Evolutionary conservation across 2,888 invertebrate species (phyloP).

Genomic region (Lasioglossum calceatum): DNA sequence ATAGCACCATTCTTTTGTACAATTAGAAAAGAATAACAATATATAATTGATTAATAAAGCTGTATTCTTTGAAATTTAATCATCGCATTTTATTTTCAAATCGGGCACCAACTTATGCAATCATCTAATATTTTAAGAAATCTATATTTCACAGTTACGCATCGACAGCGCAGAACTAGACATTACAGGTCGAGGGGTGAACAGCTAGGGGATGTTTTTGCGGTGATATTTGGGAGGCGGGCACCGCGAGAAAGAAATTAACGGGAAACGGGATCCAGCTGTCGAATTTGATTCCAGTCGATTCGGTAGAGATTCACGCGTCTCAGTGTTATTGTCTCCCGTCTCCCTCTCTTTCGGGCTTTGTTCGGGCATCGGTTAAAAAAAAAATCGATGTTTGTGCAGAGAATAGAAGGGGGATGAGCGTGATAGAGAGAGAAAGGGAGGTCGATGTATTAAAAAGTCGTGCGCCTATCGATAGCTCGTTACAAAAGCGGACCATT

Average conservation of each 20-base stretch:
- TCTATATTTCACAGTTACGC: too few relatives aligned
- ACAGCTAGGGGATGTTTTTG: background rate
- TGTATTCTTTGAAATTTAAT: too few relatives aligned
- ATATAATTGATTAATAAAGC: too few relatives aligned
- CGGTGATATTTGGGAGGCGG: background rate
- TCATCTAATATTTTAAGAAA: too few relatives aligned
- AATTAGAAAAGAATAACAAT: too few relatives aligned
- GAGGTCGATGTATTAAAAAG: slow-evolving; percentile 65
- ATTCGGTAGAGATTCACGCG: slow-evolving; percentile 53
- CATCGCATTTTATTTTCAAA: too few relatives aligned
- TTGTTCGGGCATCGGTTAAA: slow-evolving; percentile 43
- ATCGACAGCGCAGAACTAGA: background rate
- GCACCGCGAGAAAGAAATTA: slow-evolving; percentile 26
- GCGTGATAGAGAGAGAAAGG: slow-evolving; percentile 22
- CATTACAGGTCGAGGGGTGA: background rate
- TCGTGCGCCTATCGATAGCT: slow-evolving; percentile 67
- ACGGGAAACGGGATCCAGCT: slow-evolving; percentile 26
- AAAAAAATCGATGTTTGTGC: slow-evolving; percentile 7
- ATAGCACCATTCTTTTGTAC: too few relatives aligned
- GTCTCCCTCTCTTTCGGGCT: slow-evolving; percentile 28
- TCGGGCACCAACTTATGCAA: too few relatives aligned
- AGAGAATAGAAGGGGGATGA: background rate
- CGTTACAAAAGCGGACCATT: slow-evolving; percentile 67
- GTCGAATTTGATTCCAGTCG: slow-evolving; percentile 55
- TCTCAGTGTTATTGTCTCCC: slow-evolving; percentile 36